A percentile compares a stretch with the other conserved stretches of the same genome.
These are phyloP conservation scores for Phaethornis superciliosus DNA, from an alignment of 2,113 vertebrate species.

Conservation along the genomic window DNA sequence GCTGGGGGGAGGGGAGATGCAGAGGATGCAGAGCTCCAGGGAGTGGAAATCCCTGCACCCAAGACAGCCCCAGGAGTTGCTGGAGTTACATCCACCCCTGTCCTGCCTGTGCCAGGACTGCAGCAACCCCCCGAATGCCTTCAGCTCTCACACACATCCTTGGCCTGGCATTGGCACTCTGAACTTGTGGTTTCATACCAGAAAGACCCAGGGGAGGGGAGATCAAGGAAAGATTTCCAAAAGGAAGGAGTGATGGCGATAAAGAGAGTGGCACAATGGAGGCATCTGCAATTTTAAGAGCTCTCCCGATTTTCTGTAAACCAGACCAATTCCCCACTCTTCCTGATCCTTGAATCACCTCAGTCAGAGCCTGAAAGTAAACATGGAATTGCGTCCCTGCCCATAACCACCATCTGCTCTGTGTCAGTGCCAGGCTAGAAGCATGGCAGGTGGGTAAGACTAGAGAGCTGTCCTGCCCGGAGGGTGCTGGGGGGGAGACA, in stretches of 20 bases:
- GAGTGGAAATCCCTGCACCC: neutral
- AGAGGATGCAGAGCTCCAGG: neutral
- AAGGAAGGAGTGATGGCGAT: neutral
- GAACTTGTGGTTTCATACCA: neutral
- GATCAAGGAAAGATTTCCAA: constrained; percentile 11
- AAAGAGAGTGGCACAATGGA: neutral
- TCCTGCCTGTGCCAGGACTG: neutral
- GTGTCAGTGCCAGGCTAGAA: rapidly evolving
- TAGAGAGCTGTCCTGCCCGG: rapidly evolving
- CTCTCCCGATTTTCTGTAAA: neutral
- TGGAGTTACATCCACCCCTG: neutral
- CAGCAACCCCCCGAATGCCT: neutral
- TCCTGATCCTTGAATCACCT: constrained; percentile 67
- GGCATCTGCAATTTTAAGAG: neutral
- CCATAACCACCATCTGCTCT: neutral
- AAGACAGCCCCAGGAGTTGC: neutral
- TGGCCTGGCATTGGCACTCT: neutral
- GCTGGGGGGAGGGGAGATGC: constrained; percentile 7
- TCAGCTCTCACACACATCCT: neutral
- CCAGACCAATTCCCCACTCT: constrained; percentile 17
- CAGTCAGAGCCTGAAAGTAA: neutral
- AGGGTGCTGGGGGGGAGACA: rapidly evolving
- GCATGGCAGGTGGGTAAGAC: neutral
- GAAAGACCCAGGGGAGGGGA: neutral
- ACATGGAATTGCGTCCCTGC: neutral